Base-by-base conservation (phyloP, 1,140 invertebrate species). In the Chymomyza costata region DNA sequence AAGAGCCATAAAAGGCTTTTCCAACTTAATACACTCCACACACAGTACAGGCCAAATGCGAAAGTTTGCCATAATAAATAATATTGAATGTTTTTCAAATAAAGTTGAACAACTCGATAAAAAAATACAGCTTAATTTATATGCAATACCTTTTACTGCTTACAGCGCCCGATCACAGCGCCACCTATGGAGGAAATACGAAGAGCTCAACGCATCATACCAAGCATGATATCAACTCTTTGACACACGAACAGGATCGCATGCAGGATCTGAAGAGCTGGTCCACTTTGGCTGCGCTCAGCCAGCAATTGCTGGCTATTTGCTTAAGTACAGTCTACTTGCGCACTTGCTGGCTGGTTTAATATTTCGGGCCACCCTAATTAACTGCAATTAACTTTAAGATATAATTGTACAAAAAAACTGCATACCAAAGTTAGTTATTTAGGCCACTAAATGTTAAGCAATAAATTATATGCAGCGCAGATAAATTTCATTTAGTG, bases 171-270 rank as follows among this genome's bases (percentile, higher is more conserved):
- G 82, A 84, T 73, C 76, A 81, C 44, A 53, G 78, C 18, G 65
- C 60, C 47, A 76, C 54, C 39, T 84, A 81, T n/a, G 51, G 82
- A 16, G 49, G 48, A 17, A 78, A 84, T 37, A 44, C 60, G 6
- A 67, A 70, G 19, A 82, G 65, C 10, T n/a, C n/a, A n/a, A 59
- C 55, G 17, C 37, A 66, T 30, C 48, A 57, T 1, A 41, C 57
- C 0, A 82, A 82, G 17, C 82, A 84, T 16, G 82, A 84, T 47
- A 78, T 82, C 53, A 67, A 82, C 48, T 84, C 73, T 15, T 13
- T 82, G 10, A 82, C 82, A 38, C 73, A 83, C 21, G 71, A 80
- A 15, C 38, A 68, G 52, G 64, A 78, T 67, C 74, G 67, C 46
- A 80, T 73, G 64, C 66, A 78, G 73, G 71, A 76, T 17, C 73